Evolutionary conservation across 2,797 vertebrate species (phyloP), one percentile per base, ranked within the genome.

Genomic region (Pipistrellus nathusii): DNA sequence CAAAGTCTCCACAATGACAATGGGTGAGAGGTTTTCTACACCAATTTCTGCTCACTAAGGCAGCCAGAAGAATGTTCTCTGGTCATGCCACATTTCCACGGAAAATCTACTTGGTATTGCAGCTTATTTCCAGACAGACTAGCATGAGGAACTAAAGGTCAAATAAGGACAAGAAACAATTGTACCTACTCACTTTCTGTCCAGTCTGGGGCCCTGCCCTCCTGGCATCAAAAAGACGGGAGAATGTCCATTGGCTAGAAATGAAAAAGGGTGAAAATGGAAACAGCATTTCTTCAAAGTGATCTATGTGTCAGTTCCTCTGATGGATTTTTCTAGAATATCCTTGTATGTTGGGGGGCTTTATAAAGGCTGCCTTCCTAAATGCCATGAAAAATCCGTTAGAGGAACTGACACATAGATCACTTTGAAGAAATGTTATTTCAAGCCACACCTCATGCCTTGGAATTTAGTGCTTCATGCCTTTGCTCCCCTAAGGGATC

Each of bases 91-190:
- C 20, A 55, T 94, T 71, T 71, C 59, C 25, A 44, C 25, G 83
- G 94, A 94, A 93, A 90, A 35, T 78, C 53, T 72, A 3, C 51
- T n/a, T 25, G 6, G 25, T 72, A 23, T 72, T 87, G 41, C 25
- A 14, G 12, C 83, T 94, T 77, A n/a, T 82, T 85, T 93, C 64
- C 72, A 48, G 13, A 57, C 41, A 73, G 62, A 69, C 68, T 23
- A 23, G 41, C 38, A 0, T 6, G 23, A 84, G 48, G 85, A 94
- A 53, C 78, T 75, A 62, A 73, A 91, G 93, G 91, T 90, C 82
- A 92, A 32, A 32, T 88, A 84, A 95, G 91, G 96, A 93, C 92
- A 93, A 78, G 82, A 66, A 80, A 62, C 80, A 89, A 69, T 44
- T 84, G n/a, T 30, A 80, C 51, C 90, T 84, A 53, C 38, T 32